Conservation (phyloP, 2,888 invertebrate genomes). For the Psococerastis gibbosa region DNA sequence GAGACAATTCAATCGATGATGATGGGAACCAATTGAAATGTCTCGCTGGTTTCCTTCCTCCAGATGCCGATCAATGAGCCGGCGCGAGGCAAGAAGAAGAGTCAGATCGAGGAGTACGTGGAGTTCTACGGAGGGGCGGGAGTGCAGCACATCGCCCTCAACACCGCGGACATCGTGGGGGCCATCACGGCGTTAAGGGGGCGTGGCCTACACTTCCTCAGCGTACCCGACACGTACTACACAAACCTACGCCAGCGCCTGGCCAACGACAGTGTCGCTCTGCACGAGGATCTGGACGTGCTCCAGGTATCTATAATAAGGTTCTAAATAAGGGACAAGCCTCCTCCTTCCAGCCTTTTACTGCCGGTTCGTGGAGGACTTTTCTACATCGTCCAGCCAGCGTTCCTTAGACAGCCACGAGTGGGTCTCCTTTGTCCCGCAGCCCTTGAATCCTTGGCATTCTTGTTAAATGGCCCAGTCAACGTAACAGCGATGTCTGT, state of each 20-base stretch:
- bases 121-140: constrained; percentile 97
- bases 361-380: too few species aligned
- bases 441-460: too few species aligned
- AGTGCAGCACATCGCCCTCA: constrained; percentile 96
- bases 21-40: too few species aligned
- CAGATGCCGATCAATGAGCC: constrained; percentile 96
- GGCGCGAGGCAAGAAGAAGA: constrained; percentile 81
- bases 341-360: too few species aligned
- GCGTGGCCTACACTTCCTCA: constrained; percentile 77
- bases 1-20: too few species aligned
- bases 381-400: too few species aligned
- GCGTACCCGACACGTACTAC: constrained; percentile 83
- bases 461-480: too few species aligned
- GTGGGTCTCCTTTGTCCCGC: too few species aligned
- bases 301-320: constrained; percentile 30
- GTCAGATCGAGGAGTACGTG: constrained; percentile 96
- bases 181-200: constrained; percentile 50
- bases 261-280: constrained; percentile 52
- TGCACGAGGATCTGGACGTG: constrained; percentile 66
- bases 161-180: constrained; percentile 60
- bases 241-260: constrained; percentile 58
- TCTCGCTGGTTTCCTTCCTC: too few species aligned
- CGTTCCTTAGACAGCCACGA: too few species aligned
- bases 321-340: too few species aligned
- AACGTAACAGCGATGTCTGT: too few species aligned